Conservation (phyloP, 2,888 invertebrate species). For the Torymus tubicola region DNA sequence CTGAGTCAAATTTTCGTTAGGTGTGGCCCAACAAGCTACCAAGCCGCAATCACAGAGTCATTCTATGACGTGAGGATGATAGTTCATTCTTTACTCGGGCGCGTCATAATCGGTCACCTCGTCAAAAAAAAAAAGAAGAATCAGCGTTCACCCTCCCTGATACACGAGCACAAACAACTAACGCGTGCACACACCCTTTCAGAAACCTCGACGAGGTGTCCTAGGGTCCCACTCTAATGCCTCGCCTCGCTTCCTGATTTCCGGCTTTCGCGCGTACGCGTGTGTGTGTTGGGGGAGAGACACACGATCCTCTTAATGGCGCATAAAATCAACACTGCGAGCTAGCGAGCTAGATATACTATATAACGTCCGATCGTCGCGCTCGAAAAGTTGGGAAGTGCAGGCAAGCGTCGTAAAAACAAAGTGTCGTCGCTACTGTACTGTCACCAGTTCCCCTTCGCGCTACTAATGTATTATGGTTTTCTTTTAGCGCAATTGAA, state of each 20-base stretch:
- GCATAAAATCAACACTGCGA: slow-evolving; percentile 62
- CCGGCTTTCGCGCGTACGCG: slow-evolving; percentile 61
- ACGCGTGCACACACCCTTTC: slow-evolving; percentile 44
- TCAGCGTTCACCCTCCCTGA: slow-evolving; percentile 2
- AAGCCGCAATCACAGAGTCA: slow-evolving; percentile 15
- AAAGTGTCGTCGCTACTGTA: background rate
- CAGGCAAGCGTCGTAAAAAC: slow-evolving; percentile 18
- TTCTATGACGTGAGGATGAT: background rate
- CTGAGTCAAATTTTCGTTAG: slow-evolving; percentile 46
- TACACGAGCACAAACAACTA: slow-evolving; percentile 8
- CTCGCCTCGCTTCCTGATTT: slow-evolving; percentile 68
- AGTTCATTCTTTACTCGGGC: slow-evolving; percentile 1
- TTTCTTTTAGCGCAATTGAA: slow-evolving; percentile 35
- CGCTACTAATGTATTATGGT: slow-evolving; percentile 26
- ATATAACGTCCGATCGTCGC: background rate
- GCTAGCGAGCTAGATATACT: background rate
- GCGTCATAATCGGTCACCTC: slow-evolving; percentile 32
- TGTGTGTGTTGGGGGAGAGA: slow-evolving; percentile 38
- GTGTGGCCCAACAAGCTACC: background rate
- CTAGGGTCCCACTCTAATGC: slow-evolving; percentile 51
- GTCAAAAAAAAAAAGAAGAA: slow-evolving; percentile 30
- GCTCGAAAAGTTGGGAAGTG: background rate
- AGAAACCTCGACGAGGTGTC: background rate
- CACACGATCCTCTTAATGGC: slow-evolving; percentile 73
- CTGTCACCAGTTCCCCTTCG: too few relatives aligned